Base-by-base conservation (phyloP, 2,797 vertebrate species). In the Nannoperca australis region DNA sequence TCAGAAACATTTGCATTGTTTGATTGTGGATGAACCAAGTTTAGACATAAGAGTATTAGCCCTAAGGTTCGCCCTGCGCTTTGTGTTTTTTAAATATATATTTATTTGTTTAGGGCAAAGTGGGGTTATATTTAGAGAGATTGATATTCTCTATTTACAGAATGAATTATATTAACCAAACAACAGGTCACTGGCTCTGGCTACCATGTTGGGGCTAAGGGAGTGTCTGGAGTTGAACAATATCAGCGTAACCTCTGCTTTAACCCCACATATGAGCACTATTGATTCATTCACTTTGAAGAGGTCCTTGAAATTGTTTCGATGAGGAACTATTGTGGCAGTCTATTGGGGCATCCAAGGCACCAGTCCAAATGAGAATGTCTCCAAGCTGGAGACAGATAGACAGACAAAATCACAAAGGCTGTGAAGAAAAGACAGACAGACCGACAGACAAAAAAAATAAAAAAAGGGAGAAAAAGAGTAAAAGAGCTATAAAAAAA, bases 351-450 rank as follows among this genome's bases (percentile, higher is more conserved):
- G 87, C 80, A 81, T 86, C 62, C 84, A 78, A 90, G 93, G 91
- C 91, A 92, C 85, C 69, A 17, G 89, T 94, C 92, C 91, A 93
- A 93, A 92, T 91, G 90, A 90, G 88, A 93, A 93, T 92, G 90
- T 93, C 91, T 93, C 86, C 84, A 87, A 88, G 91, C 91, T 91
- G 90, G 89, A 93, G 88, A 89, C 80, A 87, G 78, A 86, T 27
- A 82, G 86, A 91, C 84, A 72, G 81, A 90, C 82, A 84, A 78
- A 85, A 95, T 95, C 94, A 95, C 86, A 88, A 87, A 90, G 88
- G 65, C 83, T 94, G 95, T 93, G 94, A 94, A 95, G 95, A 88
- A 95, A 96, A 95, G 94, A 95, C 94, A 94, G 93, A 95, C 93
- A 95, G 94, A 95, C 94, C n/a, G n/a, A 27, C 24, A 27, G 24